Base-by-base conservation (phyloP, 1,140 invertebrate species). In the Hestina assimilis region DNA sequence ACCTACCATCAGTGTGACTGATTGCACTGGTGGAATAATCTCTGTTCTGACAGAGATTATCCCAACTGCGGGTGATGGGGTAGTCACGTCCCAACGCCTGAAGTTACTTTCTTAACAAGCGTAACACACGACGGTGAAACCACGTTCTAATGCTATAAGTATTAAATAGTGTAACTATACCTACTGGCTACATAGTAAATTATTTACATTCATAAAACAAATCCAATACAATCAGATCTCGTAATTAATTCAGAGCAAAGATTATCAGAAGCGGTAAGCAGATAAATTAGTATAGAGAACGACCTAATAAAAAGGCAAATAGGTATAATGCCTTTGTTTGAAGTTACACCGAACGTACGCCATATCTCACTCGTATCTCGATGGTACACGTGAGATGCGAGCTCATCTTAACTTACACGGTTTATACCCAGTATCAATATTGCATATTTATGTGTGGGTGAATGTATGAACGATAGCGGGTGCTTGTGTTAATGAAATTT, bases 291-390 rank as follows among this genome's bases (percentile, higher is more conserved):
- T 31, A 35, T 15, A 61, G 28, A 33, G 51, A 68, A 72, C 52
- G 66, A 68, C 63, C 67, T 66, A 72, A 76, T 76, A 78, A 73
- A 70, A 78, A 75, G 59, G 66, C 59, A 77, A 79, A 79, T 70
- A 75, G 53, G 35, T 54, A 54, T 62, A 45, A 68, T 53, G 46
- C 42, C 46, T 61, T 72, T 70, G 67, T 70, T 66, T 66, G 63
- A 47, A 63, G 64, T 64, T 58, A 64, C 59, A 64, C 61, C 66
- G 63, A 68, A 79, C 76, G 73, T 79, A 75, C 72, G 61, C 72
- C 63, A 66, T 75, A 79, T 74, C 69, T 74, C 59, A 68, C 48
- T 51, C 65, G 62, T 72, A 66, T 66, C 66, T 66, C 66, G 64
- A 35, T 15, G 14, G 31, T 35, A 35, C 14, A 35, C 31, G 31